These are phyloP conservation scores for Bucco capensis DNA, from an alignment of 2,113 vertebrate genomes.

Conservation along the genomic window DNA sequence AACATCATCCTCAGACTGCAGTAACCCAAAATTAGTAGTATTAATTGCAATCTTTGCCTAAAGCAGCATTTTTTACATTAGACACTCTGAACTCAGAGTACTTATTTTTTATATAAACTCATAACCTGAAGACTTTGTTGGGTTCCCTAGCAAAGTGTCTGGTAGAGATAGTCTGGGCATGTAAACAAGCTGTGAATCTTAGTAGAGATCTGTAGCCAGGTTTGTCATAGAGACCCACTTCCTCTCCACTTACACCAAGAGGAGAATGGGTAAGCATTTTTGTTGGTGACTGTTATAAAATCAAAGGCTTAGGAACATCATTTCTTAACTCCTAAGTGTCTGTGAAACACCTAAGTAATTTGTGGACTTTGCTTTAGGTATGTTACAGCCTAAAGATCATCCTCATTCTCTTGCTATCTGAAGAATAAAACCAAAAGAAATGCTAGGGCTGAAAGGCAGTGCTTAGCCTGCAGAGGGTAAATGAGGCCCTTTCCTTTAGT, in stretches of 20 bases:
- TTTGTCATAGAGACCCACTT: rapidly evolving
- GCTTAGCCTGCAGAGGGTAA: not conserved
- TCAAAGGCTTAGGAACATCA: not conserved
- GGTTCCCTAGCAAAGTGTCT: not conserved
- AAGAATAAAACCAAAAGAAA: not conserved
- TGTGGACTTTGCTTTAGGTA: not conserved
- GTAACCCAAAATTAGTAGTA: not conserved
- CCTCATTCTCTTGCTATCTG: not conserved
- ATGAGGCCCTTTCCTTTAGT: rapidly evolving
- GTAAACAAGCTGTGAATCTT: not conserved
- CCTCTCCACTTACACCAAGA: not conserved
- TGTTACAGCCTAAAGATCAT: not conserved
- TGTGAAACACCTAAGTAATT: not conserved
- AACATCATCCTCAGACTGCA: not conserved
- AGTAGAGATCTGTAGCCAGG: not conserved
- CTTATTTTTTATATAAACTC: not conserved
- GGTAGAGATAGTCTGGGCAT: not conserved
- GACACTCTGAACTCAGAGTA: not conserved
- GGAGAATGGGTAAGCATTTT: not conserved
- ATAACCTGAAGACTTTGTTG: not conserved
- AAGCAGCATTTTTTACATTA: not conserved
- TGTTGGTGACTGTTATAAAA: not conserved
- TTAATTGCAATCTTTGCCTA: not conserved
- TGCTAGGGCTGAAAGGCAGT: not conserved
- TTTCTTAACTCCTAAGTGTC: not conserved